Evolutionary conservation across 92 coral and sea anemone species (phyloP).

Genomic region (Epizoanthus scotinus): DNA sequence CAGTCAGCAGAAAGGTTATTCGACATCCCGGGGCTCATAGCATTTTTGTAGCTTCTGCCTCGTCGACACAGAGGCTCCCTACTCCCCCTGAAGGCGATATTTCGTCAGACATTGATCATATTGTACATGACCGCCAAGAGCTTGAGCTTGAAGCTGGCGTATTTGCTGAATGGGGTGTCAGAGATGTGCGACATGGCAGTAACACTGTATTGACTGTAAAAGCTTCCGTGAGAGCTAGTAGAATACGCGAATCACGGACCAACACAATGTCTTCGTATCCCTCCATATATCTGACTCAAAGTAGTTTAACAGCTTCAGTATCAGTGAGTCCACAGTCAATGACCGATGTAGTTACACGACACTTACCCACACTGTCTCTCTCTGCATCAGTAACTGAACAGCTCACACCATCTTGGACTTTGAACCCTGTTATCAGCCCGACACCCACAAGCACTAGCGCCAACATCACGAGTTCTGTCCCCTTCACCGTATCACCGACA

Average conservation of each 20-base stretch:
- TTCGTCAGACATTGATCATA: not conserved
- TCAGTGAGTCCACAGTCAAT: not conserved
- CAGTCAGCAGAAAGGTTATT: not conserved
- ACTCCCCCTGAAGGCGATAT: not conserved
- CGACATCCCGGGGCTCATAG: not conserved
- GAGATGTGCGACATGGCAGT: not conserved
- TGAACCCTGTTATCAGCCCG: not conserved
- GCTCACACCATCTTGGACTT: conserved; percentile 3
- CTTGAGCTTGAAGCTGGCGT: not conserved
- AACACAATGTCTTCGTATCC: not conserved
- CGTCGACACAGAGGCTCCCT: not conserved
- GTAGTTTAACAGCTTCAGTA: not conserved
- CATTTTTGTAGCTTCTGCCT: not conserved
- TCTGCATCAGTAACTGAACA: conserved; percentile 5
- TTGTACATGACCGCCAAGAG: not conserved
- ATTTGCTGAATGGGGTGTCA: not conserved
- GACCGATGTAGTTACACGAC: not conserved
- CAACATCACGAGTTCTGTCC: not conserved
- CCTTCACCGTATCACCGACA: not conserved
- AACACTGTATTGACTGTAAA: not conserved
- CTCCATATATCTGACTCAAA: not conserved
- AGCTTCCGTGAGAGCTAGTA: not conserved
- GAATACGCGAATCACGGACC: not conserved
- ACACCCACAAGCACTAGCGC: not conserved
- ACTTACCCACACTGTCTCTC: not conserved